Base-by-base conservation (phyloP, 2,888 invertebrate genomes). In the Eilema caniola region DNA sequence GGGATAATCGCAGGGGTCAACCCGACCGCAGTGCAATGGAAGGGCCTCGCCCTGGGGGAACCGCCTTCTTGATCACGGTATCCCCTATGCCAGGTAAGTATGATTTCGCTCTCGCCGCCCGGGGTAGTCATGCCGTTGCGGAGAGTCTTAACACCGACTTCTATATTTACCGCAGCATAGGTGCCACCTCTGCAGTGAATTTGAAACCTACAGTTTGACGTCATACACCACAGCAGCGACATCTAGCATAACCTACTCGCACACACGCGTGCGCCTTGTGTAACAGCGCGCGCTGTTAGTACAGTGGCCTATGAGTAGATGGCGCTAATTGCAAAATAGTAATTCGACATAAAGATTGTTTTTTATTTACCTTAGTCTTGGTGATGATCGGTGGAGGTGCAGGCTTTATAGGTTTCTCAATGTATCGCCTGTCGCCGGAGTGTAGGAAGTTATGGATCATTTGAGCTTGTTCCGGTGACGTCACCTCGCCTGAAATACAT, bases 391-490 rank as follows among this genome's bases (percentile, higher is more conserved):
- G 97, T 68, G 97, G 95, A 47, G 98, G 98, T 69, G 98, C 97
- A 47, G 98, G 97, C 88, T 98, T 97, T 81, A 98, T 92, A 3
- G 97, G 98, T 81, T 97, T 97, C 93, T 98, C 98, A 81, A 98
- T 98, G 90, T 98, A 98, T 89, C 97, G 97, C 69, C 98, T 97
- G 95, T 98, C 98, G 93, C 98, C 98, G 83, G 98, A 98, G 96
- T 98, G 97, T 88, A 98, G 96, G 95, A 98, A 97, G 96, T 98
- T 98, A 95, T 98, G 97, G 82, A 98, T 98, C 91, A 98, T 96
- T 93, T 97, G 96, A 66, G 97, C 97, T 91, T 98, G 98, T 91
- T 98, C 98, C 82, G 97, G 97, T 81, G 98, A 97, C 85, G 97
- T 96, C 82, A 97, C 97, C 91, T 96, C 96, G 90, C 97, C 97